phyloP scores from a whole-genome alignment of 2,113 vertebrate species.

The Pelusios castaneus region DNA sequence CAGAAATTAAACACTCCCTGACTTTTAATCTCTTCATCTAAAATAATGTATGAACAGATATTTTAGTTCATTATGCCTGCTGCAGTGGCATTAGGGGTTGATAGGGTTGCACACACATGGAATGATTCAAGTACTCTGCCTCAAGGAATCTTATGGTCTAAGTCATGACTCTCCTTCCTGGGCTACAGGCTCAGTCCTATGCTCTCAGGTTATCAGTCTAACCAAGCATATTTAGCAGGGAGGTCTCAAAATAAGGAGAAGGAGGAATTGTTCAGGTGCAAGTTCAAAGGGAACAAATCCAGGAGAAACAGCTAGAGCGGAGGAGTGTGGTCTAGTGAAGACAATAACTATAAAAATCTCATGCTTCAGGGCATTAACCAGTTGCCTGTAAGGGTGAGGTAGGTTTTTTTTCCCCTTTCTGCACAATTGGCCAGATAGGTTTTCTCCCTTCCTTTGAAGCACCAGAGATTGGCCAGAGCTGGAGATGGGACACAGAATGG shows the following conservation, averaged over 20 bases:
- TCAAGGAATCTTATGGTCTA: rapidly evolving
- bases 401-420: no score
- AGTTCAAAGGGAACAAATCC: background rate
- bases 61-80: rapidly evolving
- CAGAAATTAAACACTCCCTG: background rate
- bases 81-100: background rate
- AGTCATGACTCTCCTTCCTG: background rate
- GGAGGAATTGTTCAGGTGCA: background rate
- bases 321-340: background rate
- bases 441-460: background rate
- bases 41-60: rapidly evolving
- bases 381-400: background rate
- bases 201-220: rapidly evolving
- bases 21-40: rapidly evolving
- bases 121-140: rapidly evolving
- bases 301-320: background rate
- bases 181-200: background rate
- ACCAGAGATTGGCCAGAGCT: background rate
- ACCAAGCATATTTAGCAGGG: rapidly evolving
- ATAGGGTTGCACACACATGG: rapidly evolving
- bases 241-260: rapidly evolving
- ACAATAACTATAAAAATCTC: background rate
- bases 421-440: background rate
- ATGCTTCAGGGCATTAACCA: background rate
- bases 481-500: background rate